Evolutionary conservation across 2,113 vertebrate genomes (phyloP), one percentile per base, ranked within the genome.

Genomic region (Psettodes erumei): DNA sequence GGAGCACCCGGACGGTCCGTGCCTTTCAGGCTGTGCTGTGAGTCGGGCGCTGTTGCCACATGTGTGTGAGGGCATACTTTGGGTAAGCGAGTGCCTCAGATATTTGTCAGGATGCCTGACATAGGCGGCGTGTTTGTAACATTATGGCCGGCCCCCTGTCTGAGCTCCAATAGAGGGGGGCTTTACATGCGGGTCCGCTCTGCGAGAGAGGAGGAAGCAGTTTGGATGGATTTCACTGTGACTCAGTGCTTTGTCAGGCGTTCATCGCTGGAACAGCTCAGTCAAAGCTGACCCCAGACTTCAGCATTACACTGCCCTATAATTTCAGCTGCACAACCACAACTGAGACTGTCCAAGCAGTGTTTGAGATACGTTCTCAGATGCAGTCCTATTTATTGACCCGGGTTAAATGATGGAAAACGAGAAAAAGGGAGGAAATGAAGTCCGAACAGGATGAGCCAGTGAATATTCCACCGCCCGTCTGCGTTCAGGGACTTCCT

Each of bases 61-160:
- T 82, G 84, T 85, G 86, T 88, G 81, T 78, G 77, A 83, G 75
- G 75, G 63, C 82, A 88, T 90, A 77, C 77, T 86, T 63, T 74
- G 67, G 73, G 64, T 86, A 89, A 92, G 87, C 82, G 79, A 82
- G 82, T 90, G 91, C 91, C 79, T 88, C 50, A 81, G 75, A 92
- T 94, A 79, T 90, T 90, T 94, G 84, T 91, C 88, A 80, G 86
- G 82, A 92, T 93, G 85, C 91, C 89, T 91, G 87, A 75, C 92
- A 93, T 92, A 90, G 81, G 58, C 62, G 60, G 47, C 83, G 60
- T 70, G 86, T 89, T 88, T 91, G 71, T 78, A 83, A 74, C 75
- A 68, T 23, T 70, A 83, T 88, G 86, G 81, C 61, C 78, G 75
- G 77, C 68, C 71, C n/a, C 75, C 81, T 72, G 79, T 81, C 82